Base-by-base conservation (phyloP, 2,797 vertebrate genomes). In the Gymnoscopelus microlampas region DNA sequence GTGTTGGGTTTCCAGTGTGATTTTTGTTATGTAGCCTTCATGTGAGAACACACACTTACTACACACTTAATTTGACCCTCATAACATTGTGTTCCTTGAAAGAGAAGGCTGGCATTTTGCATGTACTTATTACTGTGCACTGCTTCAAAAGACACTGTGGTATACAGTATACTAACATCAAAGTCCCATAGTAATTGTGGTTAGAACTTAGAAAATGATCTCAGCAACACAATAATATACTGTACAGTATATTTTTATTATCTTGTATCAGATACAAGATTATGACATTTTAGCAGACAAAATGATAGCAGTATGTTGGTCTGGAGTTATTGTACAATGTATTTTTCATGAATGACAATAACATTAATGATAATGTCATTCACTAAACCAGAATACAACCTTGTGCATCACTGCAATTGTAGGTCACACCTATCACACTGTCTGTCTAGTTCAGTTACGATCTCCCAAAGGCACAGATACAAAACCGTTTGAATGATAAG, bases 401-500 rank as follows among this genome's bases (percentile, higher is more conserved):
- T 44, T 44, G 39, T 44, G 9, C 2, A 1, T 44, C 10, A 9
- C 39, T 9, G 39, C 8, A 44, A 44, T 44, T 44, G 39, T 44
- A 10, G 8, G 9, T 44, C 39, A 44, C 39, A 44, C 39, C 39
- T 44, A 44, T 44, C 39, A 44, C 7, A 29, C 26, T 29, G 35
- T 7, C 39, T 9, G 5, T 44, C 39, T 44, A 44, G 39, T 44
- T 44, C 7, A 44, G 39, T 44, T 44, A 44, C 3, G 8, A 44
- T 44, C 39, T 44, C 39, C 8, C 39, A 44, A 44, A 44, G 39
- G 8, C 39, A 44, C 32, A 35, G 32, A 35, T 35, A 35, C 7
- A 44, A 44, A 44, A 44, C 63, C 69, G 56, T 67, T 70, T 11
- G 6, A 62, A 1, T 39, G 44, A 57, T 29, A 26, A 57, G 2